Evolutionary conservation across 2,113 vertebrate species (phyloP).

Genomic region (Melanostigma gelatinosum): DNA sequence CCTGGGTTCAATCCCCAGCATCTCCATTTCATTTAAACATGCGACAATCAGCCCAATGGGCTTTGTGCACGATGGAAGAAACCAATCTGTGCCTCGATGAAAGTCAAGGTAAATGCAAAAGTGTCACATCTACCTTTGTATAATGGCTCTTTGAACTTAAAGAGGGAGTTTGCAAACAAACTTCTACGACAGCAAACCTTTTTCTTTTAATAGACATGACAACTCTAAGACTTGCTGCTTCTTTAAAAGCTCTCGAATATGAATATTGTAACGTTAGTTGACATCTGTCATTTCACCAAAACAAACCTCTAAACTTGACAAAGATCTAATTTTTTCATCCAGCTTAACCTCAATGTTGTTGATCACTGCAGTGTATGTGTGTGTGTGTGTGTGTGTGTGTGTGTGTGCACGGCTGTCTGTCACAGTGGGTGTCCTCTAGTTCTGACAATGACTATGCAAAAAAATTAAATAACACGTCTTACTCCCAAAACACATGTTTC

Average conservation of each 20-base stretch:
- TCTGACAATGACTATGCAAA: slow-evolving; percentile 39
- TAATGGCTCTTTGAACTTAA: no score
- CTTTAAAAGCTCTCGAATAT: not conserved
- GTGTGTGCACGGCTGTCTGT: not conserved
- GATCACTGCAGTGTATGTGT: slow-evolving; percentile 36
- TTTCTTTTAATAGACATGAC: no score
- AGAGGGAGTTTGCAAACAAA: no score
- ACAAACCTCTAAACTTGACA: not conserved
- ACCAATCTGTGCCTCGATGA: no score
- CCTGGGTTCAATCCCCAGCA: slow-evolving; percentile 77
- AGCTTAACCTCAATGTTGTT: not conserved
- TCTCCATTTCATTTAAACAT: slow-evolving; percentile 40
- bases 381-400: not conserved
- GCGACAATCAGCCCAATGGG: not conserved
- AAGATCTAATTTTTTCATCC: not conserved
- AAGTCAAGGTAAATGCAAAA: no score
- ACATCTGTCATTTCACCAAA: not conserved
- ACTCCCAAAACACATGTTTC: not conserved
- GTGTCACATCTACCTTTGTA: no score
- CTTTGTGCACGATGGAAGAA: not conserved
- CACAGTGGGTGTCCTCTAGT: slow-evolving; percentile 1
- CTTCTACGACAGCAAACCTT: no score
- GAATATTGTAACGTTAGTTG: not conserved
- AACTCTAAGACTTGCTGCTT: not conserved
- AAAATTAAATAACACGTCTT: not conserved